phyloP scores from a whole-genome alignment of 2,888 invertebrate species.

The Tholera decimalis region DNA sequence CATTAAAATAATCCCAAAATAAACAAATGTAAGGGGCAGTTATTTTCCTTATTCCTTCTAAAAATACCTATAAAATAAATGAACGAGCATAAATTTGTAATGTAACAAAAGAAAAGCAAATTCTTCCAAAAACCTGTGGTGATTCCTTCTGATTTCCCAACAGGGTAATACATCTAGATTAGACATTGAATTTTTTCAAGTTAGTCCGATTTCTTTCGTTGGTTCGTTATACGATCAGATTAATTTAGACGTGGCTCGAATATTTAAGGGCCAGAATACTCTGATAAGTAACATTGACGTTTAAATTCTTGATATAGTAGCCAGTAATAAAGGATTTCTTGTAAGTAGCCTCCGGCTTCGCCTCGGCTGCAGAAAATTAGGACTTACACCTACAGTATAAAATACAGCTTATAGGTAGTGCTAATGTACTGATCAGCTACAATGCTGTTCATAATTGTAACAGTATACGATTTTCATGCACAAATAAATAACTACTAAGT shows the following conservation, averaged over 20 bases:
- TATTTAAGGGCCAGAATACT: background rate
- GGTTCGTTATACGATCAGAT: conserved; percentile 6
- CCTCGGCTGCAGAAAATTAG: too few relatives aligned
- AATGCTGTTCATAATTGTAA: too few relatives aligned
- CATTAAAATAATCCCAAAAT: background rate
- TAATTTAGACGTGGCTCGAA: conserved; percentile 11
- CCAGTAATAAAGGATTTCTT: too few relatives aligned
- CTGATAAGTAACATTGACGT: background rate
- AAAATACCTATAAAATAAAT: conserved; percentile 34
- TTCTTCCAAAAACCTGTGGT: conserved; percentile 25
- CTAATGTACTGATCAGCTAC: too few relatives aligned
- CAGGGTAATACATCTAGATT: conserved; percentile 47
- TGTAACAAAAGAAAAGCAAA: conserved; percentile 26
- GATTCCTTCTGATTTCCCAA: conserved; percentile 57
- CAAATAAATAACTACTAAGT: too few relatives aligned
- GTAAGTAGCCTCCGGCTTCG: too few relatives aligned
- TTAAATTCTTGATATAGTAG: background rate
- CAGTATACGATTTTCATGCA: too few relatives aligned
- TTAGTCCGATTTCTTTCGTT: conserved; percentile 20
- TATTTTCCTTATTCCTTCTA: conserved; percentile 22
- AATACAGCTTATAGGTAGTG: too few relatives aligned
- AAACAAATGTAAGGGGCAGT: background rate
- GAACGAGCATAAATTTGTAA: conserved; percentile 29
- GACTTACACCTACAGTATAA: too few relatives aligned
- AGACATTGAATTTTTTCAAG: conserved; percentile 31